Evolutionary conservation across 2,888 invertebrate species (phyloP).

Genomic region (Epinotia nisella): DNA sequence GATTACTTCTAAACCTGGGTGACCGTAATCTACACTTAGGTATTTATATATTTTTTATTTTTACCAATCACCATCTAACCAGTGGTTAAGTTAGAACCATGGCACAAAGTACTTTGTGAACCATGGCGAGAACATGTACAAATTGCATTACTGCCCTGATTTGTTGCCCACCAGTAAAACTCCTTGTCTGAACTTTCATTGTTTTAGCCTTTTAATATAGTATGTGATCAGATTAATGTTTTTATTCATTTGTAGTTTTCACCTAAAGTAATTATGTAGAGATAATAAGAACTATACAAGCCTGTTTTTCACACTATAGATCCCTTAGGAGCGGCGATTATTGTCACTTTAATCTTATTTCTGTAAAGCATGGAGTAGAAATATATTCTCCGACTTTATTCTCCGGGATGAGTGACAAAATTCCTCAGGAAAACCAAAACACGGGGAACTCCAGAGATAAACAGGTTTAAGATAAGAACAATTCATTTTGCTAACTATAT

Average conservation of each 20-base stretch:
- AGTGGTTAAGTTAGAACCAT: too few species aligned
- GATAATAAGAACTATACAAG: not conserved
- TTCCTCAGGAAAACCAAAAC: conserved; percentile 58
- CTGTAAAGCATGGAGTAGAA: conserved; percentile 18
- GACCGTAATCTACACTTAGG: not conserved
- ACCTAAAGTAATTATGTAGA: not conserved
- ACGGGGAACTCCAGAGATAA: conserved; percentile 58
- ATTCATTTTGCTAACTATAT: conserved; percentile 41
- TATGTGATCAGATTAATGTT: not conserved
- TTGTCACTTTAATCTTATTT: conserved; percentile 14
- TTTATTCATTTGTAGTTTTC: not conserved
- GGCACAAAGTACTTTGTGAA: too few species aligned
- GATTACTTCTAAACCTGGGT: not conserved
- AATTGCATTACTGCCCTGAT: not conserved
- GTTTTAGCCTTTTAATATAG: not conserved
- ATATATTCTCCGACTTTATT: conserved; percentile 13
- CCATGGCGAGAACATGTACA: too few species aligned
- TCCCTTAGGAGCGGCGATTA: conserved; percentile 11
- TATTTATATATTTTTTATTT: not conserved
- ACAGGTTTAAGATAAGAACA: conserved; percentile 61
- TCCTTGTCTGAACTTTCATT: not conserved
- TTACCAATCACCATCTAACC: not conserved
- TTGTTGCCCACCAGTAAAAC: not conserved
- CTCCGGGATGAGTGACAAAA: conserved; percentile 62
- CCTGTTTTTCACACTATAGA: conserved; percentile 16